A percentile compares a stretch with the other conserved stretches of the same genome.
These are phyloP conservation scores for Chaetodon trifasciatus DNA, from an alignment of 2,797 vertebrate genomes.

Conservation along the genomic window DNA sequence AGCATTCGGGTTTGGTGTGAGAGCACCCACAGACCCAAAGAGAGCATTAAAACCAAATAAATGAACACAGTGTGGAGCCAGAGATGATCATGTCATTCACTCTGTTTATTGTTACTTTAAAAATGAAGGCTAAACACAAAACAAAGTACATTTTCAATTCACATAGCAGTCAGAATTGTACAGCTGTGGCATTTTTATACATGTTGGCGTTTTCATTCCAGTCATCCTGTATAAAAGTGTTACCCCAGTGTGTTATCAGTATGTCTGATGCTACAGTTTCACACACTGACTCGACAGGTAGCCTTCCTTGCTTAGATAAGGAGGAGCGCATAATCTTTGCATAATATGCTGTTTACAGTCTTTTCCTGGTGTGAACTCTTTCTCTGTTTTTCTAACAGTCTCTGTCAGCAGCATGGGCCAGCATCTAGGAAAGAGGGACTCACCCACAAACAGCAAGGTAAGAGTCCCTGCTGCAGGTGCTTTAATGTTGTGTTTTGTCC, in stretches of 20 bases:
- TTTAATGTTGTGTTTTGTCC: background rate
- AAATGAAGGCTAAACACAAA: background rate
- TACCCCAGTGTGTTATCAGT: background rate
- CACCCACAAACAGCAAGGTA: slow-evolving; percentile 74
- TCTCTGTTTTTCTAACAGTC: slow-evolving; percentile 69
- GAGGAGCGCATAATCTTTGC: slow-evolving; percentile 27
- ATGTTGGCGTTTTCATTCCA: background rate
- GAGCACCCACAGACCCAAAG: background rate
- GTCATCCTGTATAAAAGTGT: background rate
- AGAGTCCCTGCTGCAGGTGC: slow-evolving; percentile 9
- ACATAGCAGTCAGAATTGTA: background rate
- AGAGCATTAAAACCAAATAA: background rate
- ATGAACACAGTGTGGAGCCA: background rate
- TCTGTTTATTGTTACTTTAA: background rate
- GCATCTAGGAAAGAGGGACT: slow-evolving; percentile 80
- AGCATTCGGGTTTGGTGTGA: background rate
- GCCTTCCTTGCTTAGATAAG: slow-evolving; percentile 36
- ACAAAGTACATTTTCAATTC: background rate
- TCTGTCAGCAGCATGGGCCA: slow-evolving; percentile 84
- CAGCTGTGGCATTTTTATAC: background rate
- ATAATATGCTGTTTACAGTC: slow-evolving; percentile 36
- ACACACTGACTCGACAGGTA: slow-evolving; percentile 8
- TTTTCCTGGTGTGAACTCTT: slow-evolving; percentile 20
- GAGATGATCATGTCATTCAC: background rate
- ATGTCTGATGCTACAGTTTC: slow-evolving; percentile 23